These are phyloP conservation scores for Apamea crenata DNA, from an alignment of 2,888 invertebrate species.

Conservation along the genomic window DNA sequence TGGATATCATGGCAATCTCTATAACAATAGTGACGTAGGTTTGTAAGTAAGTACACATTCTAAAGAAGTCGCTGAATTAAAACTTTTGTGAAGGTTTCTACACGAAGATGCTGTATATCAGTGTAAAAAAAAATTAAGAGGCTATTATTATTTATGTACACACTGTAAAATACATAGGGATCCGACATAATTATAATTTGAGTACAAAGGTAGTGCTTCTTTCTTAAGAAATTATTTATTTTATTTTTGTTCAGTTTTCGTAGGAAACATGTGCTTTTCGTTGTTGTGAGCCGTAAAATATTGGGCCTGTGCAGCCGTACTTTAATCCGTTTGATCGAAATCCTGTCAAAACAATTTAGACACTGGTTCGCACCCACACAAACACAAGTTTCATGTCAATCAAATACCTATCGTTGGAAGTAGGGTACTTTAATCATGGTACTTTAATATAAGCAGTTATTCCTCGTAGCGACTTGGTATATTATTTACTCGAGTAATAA, in stretches of 20 bases:
- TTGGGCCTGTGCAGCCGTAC: constrained; percentile 1
- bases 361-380: background rate
- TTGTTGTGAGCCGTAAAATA: constrained; percentile 18
- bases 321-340: constrained; percentile 10
- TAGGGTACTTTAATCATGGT: constrained; percentile 7
- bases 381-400: background rate
- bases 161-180: background rate
- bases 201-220: background rate
- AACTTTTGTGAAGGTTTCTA: background rate
- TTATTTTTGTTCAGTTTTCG: constrained; percentile 4
- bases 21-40: background rate
- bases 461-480: constrained; percentile 25
- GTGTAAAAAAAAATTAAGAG: background rate
- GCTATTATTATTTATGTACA: background rate
- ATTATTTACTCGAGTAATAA: constrained; percentile 71
- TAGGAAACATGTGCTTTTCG: background rate
- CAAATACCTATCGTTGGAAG: constrained; percentile 6
- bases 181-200: background rate
- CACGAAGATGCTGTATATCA: background rate
- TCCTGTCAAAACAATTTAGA: constrained; percentile 21
- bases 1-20: background rate
- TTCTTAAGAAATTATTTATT: background rate
- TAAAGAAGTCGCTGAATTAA: background rate
- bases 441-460: constrained; percentile 24
- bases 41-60: background rate